Base-by-base conservation (phyloP, 2,888 invertebrate species). In the Dynastes grantii region DNA sequence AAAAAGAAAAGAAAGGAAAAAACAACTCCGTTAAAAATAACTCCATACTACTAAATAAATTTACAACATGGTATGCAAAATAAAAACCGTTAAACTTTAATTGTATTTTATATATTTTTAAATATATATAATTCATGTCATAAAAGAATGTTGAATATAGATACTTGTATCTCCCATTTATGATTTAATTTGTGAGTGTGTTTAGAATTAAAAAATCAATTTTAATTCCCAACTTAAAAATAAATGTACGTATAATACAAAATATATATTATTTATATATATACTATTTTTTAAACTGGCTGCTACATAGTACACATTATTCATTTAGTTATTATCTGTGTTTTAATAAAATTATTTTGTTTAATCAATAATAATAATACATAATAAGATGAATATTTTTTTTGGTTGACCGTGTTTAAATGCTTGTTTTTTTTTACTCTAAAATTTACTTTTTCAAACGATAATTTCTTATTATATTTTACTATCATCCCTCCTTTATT, bases 251-350 rank as follows among this genome's bases (percentile, higher is more conserved):
- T 79, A 79, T 79, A 76, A 79, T 79, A 79, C 79, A 79, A 79
- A 79, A 79, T 79, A 79, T 79, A 78, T 76, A 71, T 78, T 65
- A 63, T 76, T 76, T 76, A 78, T 63, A 75, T 79, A 79, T 78
- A 76, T 58, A 78, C 68, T 78, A 76, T 76, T 45, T 45, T 73
- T 78, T 27, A 78, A 79, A 81, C 81, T 80, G 81, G 81, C 81
- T 81, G 81, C 80, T 81, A 81, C 81, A 76, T 78, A 80, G 79
- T 79, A 76, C 49, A 75, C 61, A 49, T 75, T 75, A 68, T 27
- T 75, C 61, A 68, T 27, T 27, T 51, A 22, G 29, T 68, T 51
- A 68, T 75, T 73, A 73, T 61, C 40, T 11, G 32, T 71, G 37
- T 61, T 49, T 75, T 68, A 77, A 80, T 75, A 80, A 79, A 79